These are phyloP conservation scores for Piprites chloris DNA, from an alignment of 2,113 vertebrate species.

Conservation along the genomic window DNA sequence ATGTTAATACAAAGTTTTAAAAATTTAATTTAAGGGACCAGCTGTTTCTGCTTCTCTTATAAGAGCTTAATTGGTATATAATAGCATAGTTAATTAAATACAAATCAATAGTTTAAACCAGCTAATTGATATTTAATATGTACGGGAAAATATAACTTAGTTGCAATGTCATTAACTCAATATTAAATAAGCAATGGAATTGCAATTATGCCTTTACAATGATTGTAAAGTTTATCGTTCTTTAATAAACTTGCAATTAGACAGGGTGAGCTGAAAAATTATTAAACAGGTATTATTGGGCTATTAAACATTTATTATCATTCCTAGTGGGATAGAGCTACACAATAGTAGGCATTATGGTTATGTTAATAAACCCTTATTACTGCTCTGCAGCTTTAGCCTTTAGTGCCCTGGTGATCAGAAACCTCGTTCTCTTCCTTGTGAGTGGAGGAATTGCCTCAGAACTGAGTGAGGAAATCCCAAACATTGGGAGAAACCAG, in stretches of 20 bases:
- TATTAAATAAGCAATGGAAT: slow-evolving; percentile 76
- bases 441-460: background rate
- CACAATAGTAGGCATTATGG: background rate
- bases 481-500: background rate
- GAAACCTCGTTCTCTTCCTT: background rate
- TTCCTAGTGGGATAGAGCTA: slow-evolving; percentile 62
- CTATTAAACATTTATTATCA: slow-evolving; percentile 72
- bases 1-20: slow-evolving; percentile 56
- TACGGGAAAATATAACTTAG: slow-evolving; percentile 68
- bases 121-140: slow-evolving; percentile 83
- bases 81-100: slow-evolving; percentile 81
- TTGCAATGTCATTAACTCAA: slow-evolving; percentile 74
- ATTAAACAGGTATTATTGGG: slow-evolving; percentile 75
- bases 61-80: slow-evolving; percentile 81
- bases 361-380: slow-evolving; percentile 53
- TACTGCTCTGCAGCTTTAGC: background rate
- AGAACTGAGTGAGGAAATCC: background rate
- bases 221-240: slow-evolving; percentile 74
- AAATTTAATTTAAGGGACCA: slow-evolving; percentile 71
- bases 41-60: slow-evolving; percentile 73
- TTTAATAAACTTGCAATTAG: slow-evolving; percentile 78
- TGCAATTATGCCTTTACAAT: slow-evolving; percentile 71
- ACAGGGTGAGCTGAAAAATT: slow-evolving; percentile 68
- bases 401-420: background rate
- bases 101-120: slow-evolving; percentile 80